phyloP scores from a whole-genome alignment of 2,888 invertebrate species.

The Norana najaformis region DNA sequence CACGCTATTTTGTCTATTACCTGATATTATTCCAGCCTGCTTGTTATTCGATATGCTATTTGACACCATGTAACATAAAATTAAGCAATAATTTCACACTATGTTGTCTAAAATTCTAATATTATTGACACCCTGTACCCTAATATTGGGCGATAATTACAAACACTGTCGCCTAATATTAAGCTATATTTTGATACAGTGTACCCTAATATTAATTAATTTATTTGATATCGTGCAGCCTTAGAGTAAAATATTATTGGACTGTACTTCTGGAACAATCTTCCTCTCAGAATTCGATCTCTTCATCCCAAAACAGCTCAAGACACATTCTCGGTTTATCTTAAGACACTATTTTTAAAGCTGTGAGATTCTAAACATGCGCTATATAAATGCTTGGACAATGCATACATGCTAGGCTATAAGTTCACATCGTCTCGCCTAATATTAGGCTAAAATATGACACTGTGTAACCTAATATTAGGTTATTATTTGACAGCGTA shows the following conservation, averaged over 20 bases:
- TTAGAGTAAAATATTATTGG: too few relatives aligned
- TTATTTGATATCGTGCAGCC: too few relatives aligned
- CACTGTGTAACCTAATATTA: background rate
- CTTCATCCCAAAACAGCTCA: too few relatives aligned
- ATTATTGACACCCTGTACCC: background rate
- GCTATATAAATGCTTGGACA: too few relatives aligned
- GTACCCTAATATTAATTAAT: background rate
- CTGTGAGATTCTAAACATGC: too few relatives aligned
- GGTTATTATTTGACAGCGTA: background rate
- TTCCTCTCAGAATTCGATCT: too few relatives aligned
- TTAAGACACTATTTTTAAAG: too few relatives aligned
- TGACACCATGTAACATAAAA: background rate
- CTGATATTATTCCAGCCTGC: background rate
- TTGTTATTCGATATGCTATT: background rate
- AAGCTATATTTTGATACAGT: background rate
- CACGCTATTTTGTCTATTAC: background rate
- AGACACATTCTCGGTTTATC: too few relatives aligned
- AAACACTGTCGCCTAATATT: background rate
- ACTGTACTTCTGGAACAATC: too few relatives aligned
- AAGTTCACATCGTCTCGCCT: too few relatives aligned
- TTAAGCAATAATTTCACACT: background rate
- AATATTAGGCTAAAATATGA: background rate
- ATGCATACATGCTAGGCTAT: too few relatives aligned
- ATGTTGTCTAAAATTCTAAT: background rate
- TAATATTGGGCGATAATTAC: background rate